Evolutionary conservation across 1,140 invertebrate genomes (phyloP).

Genomic region (Semibalanus balanoides): DNA sequence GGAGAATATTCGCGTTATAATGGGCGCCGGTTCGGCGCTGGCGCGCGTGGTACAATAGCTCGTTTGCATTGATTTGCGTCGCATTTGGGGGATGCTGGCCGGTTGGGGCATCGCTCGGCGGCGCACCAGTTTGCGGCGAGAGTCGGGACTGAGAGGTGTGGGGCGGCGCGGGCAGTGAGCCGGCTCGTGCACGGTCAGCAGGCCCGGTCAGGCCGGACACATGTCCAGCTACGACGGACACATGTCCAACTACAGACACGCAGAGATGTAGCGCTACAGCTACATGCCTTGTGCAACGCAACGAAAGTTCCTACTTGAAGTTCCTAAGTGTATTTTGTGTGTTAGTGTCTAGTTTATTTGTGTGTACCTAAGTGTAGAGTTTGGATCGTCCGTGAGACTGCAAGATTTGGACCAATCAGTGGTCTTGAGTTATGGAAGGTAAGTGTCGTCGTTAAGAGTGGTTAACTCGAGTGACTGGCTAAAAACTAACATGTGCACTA

Average conservation of each 20-base stretch:
- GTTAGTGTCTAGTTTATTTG: background rate
- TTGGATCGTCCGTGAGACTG: no score
- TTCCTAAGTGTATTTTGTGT: background rate
- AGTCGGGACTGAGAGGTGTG: background rate
- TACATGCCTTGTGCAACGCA: background rate
- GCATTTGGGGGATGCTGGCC: background rate
- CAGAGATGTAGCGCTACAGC: background rate
- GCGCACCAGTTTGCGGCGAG: background rate
- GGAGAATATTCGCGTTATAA: background rate
- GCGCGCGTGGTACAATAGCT: background rate
- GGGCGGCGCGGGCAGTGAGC: no score
- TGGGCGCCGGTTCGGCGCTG: background rate
- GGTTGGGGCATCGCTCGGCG: background rate
- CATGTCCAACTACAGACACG: no score
- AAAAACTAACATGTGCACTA: no score
- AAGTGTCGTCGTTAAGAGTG: no score
- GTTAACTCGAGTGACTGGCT: no score
- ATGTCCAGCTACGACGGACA: no score
- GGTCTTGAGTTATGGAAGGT: no score
- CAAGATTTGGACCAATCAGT: no score
- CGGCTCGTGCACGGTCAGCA: no score
- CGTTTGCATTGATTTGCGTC: background rate
- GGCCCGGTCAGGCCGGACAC: no score
- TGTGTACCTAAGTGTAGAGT: no score
- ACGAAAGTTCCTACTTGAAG: background rate